phyloP scores from a whole-genome alignment of 1,140 invertebrate genomes.

The Physella acuta region DNA sequence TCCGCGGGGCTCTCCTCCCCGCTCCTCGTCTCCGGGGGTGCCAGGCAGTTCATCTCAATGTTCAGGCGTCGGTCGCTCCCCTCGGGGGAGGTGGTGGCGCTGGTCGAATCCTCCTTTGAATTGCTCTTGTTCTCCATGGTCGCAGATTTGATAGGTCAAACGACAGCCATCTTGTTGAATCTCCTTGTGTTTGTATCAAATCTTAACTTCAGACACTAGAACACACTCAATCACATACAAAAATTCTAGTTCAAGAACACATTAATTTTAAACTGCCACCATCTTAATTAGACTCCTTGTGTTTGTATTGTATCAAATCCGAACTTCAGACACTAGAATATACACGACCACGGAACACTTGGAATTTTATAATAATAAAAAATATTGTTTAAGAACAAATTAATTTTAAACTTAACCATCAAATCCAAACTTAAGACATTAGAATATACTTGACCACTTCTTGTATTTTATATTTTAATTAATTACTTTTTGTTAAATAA shows the following conservation, averaged over 20 bases:
- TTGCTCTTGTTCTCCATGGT: background rate
- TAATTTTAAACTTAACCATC: too few relatives aligned
- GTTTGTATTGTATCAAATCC: too few relatives aligned
- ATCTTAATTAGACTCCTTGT: too few relatives aligned
- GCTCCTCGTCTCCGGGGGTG: constrained; percentile 1
- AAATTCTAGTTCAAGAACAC: background rate
- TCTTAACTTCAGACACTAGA: background rate
- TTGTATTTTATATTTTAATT: too few relatives aligned
- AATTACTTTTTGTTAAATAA: too few relatives aligned
- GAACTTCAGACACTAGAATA: too few relatives aligned
- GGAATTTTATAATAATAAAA: too few relatives aligned
- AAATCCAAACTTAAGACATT: too few relatives aligned
- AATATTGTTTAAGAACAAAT: too few relatives aligned
- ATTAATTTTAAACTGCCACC: background rate
- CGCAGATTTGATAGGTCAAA: background rate
- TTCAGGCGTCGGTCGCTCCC: background rate
- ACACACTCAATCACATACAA: background rate
- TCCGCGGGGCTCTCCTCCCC: background rate
- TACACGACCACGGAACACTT: too few relatives aligned
- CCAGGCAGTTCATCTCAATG: constrained; percentile 15
- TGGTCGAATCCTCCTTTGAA: background rate
- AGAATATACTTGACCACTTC: too few relatives aligned
- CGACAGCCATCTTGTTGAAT: background rate
- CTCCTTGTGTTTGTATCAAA: too few relatives aligned
- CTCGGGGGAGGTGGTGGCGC: background rate